Evolutionary conservation across 2,888 invertebrate species (phyloP), one percentile per base, ranked within the genome.

Genomic region (Theretra japonica): DNA sequence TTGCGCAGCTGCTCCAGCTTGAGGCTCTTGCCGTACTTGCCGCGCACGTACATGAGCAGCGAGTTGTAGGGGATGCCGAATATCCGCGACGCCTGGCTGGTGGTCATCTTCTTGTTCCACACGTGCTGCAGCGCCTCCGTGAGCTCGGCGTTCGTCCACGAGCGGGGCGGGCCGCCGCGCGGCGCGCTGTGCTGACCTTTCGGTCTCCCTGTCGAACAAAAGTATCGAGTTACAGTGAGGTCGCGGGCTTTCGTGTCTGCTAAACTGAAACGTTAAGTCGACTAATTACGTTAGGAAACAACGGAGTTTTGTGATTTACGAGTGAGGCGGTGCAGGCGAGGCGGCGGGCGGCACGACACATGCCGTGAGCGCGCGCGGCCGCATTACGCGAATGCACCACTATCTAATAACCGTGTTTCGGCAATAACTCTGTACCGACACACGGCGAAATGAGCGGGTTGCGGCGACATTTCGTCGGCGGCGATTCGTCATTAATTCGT

Each of bases 71-170:
- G 98, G 78, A 98, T 98, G 60, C 98, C 98, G 91, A 98, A 98
- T 87, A 98, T 97, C 76, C 98, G 94, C 30, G 98, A 98, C 15
- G 98, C 98, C 90, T 98, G 98, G 84, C 98, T 98, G 62, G 98
- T 98, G 76, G 98, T 98, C 98, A 98, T 98, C 88, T 98, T 98
- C 87, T 98, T 98, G 91, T 98, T 98, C 98, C 98, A 98, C n/a
- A 98, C 98, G 90, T 98, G 98, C 85, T 98, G 98, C 70, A 98
- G 95, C 2, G 98, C 98, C 91, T 98, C 97, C 70, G 98, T 98
- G 70, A 98, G 95, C 85, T 98, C 98, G 56, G 97, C 97, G 92
- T 98, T 98, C 75, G 98, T 98, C 98, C 98, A 98, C 1, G 98
- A 98, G 71, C 98, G 95, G 0, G 98, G 98, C 17, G 98, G 98